phyloP scores from a whole-genome alignment of 2,113 vertebrate species.

The Phainopepla nitens region DNA sequence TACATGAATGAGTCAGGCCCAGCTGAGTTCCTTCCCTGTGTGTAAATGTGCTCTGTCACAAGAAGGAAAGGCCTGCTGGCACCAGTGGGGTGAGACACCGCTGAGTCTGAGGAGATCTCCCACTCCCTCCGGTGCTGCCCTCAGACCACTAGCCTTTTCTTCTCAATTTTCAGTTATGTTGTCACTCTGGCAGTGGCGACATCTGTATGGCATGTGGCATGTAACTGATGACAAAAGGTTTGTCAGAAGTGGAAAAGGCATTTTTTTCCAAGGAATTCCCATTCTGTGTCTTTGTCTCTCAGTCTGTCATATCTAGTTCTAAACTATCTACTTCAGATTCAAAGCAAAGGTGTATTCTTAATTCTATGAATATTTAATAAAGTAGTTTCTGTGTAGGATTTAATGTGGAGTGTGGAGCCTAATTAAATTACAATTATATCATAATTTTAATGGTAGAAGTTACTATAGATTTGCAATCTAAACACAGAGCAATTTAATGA shows the following conservation, averaged over 20 bases:
- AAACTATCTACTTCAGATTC: neutral
- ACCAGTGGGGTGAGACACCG: neutral
- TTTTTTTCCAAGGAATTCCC: neutral
- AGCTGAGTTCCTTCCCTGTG: neutral
- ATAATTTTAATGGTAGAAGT: neutral
- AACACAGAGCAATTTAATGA: neutral
- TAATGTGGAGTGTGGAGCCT: neutral
- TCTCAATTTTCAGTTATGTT: neutral
- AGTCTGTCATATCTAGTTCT: neutral
- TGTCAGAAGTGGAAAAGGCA: neutral
- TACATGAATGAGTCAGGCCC: neutral
- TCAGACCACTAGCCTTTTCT: neutral
- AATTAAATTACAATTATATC: neutral
- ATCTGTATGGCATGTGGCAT: neutral
- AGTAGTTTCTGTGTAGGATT: neutral
- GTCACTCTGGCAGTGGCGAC: neutral
- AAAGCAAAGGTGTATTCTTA: neutral
- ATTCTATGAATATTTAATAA: neutral
- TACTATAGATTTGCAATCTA: neutral
- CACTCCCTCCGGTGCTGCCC: fast-evolving
- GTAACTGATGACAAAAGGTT: neutral
- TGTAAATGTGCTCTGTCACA: neutral
- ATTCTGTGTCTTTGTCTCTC: neutral
- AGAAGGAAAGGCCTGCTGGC: neutral
- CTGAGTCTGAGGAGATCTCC: neutral